Evolutionary conservation across 2,113 vertebrate species (phyloP).

Genomic region (Psittacula cyanocephala): DNA sequence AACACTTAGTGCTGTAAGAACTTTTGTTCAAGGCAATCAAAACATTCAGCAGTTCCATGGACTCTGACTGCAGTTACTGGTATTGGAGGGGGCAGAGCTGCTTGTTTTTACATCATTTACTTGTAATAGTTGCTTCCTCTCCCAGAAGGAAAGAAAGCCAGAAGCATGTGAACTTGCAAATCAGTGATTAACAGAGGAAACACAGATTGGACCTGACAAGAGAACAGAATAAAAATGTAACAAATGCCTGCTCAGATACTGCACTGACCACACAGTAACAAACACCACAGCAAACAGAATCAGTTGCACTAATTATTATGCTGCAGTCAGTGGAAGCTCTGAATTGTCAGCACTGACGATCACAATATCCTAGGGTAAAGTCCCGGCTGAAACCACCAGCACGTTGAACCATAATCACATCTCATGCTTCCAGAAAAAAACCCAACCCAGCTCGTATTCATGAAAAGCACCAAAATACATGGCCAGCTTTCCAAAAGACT

Average conservation of each 20-base stretch:
- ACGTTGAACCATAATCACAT: neutral
- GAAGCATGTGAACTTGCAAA: constrained; percentile 37
- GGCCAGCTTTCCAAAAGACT: neutral
- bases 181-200: constrained; percentile 14
- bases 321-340: neutral
- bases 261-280: neutral
- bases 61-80: neutral
- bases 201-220: constrained; percentile 17
- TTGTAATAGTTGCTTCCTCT: neutral
- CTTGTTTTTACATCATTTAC: constrained; percentile 17
- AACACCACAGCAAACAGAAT: neutral
- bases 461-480: neutral
- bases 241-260: neutral
- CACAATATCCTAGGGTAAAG: neutral
- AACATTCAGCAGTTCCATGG: neutral
- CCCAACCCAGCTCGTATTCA: neutral
- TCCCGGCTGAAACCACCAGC: neutral
- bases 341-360: neutral
- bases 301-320: neutral
- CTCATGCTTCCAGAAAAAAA: neutral
- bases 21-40: neutral
- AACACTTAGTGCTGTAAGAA: neutral
- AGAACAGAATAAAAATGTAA: neutral
- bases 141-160: constrained; percentile 15
- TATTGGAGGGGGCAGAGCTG: constrained; percentile 12